These are phyloP conservation scores for Heteromurus nitidus DNA, from an alignment of 2,888 invertebrate species.

Conservation along the genomic window DNA sequence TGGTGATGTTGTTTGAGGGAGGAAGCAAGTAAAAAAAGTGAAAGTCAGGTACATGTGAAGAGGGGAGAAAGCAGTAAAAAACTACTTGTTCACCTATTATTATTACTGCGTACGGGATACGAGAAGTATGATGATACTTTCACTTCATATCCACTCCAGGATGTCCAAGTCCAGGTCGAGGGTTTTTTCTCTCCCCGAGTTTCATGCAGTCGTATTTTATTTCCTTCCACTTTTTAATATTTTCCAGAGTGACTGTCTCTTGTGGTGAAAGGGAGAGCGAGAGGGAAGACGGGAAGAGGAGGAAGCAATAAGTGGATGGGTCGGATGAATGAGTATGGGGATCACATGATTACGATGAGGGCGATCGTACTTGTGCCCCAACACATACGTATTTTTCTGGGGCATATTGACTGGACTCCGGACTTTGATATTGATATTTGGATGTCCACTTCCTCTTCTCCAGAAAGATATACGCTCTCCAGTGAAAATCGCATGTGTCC, in stretches of 20 bases:
- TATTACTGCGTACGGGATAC: background rate
- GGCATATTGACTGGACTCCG: too few species aligned
- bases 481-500: too few species aligned
- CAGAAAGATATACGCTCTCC: too few species aligned
- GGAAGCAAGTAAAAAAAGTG: too few species aligned
- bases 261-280: too few species aligned
- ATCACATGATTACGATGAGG: slow-evolving; percentile 1
- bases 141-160: too few species aligned
- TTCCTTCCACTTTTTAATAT: background rate
- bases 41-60: background rate
- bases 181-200: background rate
- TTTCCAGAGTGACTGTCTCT: background rate
- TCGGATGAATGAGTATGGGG: slow-evolving; percentile 12
- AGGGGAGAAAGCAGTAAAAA: background rate
- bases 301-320: slow-evolving; percentile 1
- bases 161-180: background rate
- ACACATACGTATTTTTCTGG: background rate
- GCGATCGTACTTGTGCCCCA: too few species aligned
- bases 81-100: slow-evolving; percentile 1
- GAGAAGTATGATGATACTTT: background rate
- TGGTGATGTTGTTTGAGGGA: too few species aligned
- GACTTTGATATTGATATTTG: too few species aligned
- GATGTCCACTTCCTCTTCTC: background rate
- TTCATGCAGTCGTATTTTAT: too few species aligned
- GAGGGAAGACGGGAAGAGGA: too few species aligned